These are phyloP conservation scores for Liopterus haemorrhoidalis DNA, from an alignment of 2,888 invertebrate genomes.

Conservation along the genomic window DNA sequence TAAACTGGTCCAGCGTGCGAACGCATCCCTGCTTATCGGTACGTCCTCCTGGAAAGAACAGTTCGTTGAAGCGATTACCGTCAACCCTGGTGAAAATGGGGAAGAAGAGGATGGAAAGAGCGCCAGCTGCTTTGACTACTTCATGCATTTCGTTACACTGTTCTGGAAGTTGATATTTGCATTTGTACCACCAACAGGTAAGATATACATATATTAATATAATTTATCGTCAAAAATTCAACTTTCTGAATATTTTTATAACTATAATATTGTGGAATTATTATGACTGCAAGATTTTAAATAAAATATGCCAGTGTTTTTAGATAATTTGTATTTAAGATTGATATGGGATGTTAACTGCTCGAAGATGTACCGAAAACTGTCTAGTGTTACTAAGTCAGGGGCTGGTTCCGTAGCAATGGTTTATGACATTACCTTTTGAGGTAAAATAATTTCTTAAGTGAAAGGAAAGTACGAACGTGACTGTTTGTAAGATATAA, in stretches of 20 bases:
- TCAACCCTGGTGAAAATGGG: constrained; percentile 75
- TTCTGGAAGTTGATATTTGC: constrained; percentile 99
- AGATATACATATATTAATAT: constrained; percentile 31
- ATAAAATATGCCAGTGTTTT: too few species aligned
- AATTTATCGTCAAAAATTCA: too few species aligned
- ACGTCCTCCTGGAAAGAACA: constrained; percentile 99
- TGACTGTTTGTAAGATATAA: too few species aligned
- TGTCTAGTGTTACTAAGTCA: too few species aligned
- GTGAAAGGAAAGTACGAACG: too few species aligned
- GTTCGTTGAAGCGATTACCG: constrained; percentile 93
- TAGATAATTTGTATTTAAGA: too few species aligned
- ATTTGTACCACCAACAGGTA: constrained; percentile 96
- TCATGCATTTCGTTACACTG: constrained; percentile 90
- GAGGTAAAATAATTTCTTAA: too few species aligned
- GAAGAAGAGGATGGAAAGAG: constrained; percentile 52
- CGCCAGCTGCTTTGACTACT: constrained; percentile 86
- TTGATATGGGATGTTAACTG: too few species aligned
- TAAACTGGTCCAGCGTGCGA: constrained; percentile 94
- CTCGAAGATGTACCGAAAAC: too few species aligned
- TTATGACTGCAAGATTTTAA: constrained; percentile 1
- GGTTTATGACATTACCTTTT: too few species aligned
- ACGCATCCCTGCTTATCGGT: constrained; percentile 86
- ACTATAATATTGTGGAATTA: too few species aligned
- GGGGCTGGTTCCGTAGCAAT: too few species aligned
- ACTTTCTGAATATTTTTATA: not conserved